Percentiles rank a stretch among this genome's conserved stretches.
Evolutionary conservation across 2,797 vertebrate species (phyloP).

Genomic region (Aplochiton taeniatus): DNA sequence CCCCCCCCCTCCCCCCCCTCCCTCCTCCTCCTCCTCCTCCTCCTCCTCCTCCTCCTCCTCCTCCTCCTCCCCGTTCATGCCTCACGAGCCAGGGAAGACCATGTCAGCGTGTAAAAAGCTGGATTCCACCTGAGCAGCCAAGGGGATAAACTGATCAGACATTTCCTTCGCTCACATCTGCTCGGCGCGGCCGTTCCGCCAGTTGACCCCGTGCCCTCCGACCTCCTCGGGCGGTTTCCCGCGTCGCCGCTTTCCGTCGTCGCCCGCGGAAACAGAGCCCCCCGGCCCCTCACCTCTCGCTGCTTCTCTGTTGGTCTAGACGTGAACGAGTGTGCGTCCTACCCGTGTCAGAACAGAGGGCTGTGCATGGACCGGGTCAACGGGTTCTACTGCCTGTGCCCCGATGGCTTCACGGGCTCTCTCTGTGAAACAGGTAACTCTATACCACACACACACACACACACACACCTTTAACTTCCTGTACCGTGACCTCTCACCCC

Average conservation of each 20-base stretch:
- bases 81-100: conserved; percentile 54
- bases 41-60: no score
- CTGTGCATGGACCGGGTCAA: conserved; percentile 82
- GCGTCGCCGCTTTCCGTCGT: conserved; percentile 12
- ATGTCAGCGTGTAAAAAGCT: conserved; percentile 52
- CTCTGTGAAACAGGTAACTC: conserved; percentile 77
- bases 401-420: conserved; percentile 79
- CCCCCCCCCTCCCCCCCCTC: conserved; percentile 6
- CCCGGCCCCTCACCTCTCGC: background rate
- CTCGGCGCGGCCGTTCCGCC: no score
- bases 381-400: conserved; percentile 86
- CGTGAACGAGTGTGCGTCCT: conserved; percentile 88
- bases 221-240: conserved; percentile 8
- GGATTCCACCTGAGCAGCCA: conserved; percentile 48
- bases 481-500: no score
- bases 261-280: background rate
- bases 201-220: conserved; percentile 3
- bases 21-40: conserved; percentile 3
- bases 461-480: background rate
- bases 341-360: conserved; percentile 88
- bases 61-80: conserved; percentile 15
- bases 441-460: background rate
- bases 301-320: conserved; percentile 68
- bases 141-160: conserved; percentile 47
- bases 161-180: conserved; percentile 54